These are phyloP conservation scores for Helicorthomorpha holstii DNA, from an alignment of 1,140 invertebrate species.

Conservation along the genomic window DNA sequence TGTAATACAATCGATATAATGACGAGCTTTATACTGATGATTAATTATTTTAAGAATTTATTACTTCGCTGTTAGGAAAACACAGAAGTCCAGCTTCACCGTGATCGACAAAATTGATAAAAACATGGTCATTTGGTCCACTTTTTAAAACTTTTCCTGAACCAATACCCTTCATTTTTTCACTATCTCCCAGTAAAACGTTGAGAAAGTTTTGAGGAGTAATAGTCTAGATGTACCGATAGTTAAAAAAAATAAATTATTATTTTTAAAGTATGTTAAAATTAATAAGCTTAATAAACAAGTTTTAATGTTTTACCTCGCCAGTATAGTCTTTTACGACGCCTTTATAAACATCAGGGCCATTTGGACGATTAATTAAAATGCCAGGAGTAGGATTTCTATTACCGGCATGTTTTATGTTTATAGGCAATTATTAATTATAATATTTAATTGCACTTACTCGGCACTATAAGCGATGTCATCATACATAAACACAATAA, in stretches of 20 bases:
- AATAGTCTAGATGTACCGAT: constrained; percentile 33
- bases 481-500: too few species aligned
- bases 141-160: constrained; percentile 36
- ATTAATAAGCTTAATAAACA: neutral
- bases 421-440: too few species aligned
- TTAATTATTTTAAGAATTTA: too few species aligned
- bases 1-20: constrained; percentile 9
- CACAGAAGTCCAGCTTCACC: constrained; percentile 38
- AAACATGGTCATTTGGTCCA: constrained; percentile 39
- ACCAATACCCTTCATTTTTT: constrained; percentile 27
- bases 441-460: too few species aligned
- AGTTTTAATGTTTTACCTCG: neutral
- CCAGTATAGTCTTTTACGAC: neutral
- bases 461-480: too few species aligned
- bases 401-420: too few species aligned
- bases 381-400: neutral
- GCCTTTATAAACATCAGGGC: neutral
- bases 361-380: neutral
- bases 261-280: neutral
- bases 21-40: too few species aligned
- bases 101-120: constrained; percentile 48
- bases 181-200: constrained; percentile 33
- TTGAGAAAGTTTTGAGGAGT: constrained; percentile 39
- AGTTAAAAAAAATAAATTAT: neutral
- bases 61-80: constrained; percentile 24